Percentiles rank a stretch among this genome's conserved stretches.
Evolutionary conservation across 2,888 invertebrate species (phyloP).

Genomic region (Ophion costatus): DNA sequence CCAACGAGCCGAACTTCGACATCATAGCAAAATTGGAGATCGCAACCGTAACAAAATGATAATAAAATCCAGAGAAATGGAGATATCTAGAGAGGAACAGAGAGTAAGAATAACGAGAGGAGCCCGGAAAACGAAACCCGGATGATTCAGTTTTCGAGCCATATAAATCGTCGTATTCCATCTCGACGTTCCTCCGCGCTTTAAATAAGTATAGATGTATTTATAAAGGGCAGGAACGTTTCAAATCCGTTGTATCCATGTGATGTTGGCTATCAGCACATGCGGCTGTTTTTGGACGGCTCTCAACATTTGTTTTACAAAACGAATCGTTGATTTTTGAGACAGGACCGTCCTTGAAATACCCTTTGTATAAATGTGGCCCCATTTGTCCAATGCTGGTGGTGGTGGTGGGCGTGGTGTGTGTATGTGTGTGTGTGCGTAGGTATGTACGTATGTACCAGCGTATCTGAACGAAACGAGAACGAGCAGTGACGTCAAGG

Average conservation of each 20-base stretch:
- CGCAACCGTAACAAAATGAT: too few species aligned
- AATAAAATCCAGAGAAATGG: neutral
- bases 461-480: neutral
- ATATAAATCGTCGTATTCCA: slow-evolving; percentile 41
- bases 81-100: neutral
- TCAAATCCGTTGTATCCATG: too few species aligned
- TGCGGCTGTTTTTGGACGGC: neutral
- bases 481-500: slow-evolving; percentile 61
- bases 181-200: neutral
- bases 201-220: too few species aligned
- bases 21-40: too few species aligned
- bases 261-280: neutral
- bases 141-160: slow-evolving; percentile 18
- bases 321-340: slow-evolving; percentile 16
- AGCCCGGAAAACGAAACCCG: neutral
- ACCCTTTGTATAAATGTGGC: neutral
- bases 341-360: neutral
- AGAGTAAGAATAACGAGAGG: too few species aligned
- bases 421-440: neutral
- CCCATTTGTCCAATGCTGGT: neutral
- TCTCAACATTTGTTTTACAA: neutral
- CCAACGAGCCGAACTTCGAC: too few species aligned
- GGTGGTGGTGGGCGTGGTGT: neutral
- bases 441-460: neutral
- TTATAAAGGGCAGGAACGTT: too few species aligned